Evolutionary conservation across 2,797 vertebrate species (phyloP).

Genomic region (Phoebastria nigripes): DNA sequence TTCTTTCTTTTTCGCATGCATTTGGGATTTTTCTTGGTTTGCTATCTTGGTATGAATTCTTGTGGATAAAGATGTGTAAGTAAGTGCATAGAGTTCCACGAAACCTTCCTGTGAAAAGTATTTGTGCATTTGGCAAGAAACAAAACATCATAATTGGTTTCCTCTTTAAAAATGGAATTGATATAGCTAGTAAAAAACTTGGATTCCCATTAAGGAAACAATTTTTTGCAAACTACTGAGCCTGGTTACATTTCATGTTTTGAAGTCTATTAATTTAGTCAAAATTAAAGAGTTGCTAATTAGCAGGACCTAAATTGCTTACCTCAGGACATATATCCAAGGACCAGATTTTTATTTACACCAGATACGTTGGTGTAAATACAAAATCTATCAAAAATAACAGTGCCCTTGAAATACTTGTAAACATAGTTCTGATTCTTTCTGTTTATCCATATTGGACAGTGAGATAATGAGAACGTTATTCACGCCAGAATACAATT

Average conservation of each 20-base stretch:
- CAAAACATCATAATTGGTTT: neutral
- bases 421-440: neutral
- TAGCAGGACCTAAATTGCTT: neutral
- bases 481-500: neutral
- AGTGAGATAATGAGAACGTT: neutral
- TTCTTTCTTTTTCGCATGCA: neutral
- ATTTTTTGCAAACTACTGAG: neutral
- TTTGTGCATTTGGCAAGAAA: neutral
- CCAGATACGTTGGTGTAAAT: neutral
- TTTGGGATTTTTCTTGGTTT: conserved; percentile 10
- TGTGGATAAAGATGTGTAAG: neutral
- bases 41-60: neutral
- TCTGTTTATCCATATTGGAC: neutral
- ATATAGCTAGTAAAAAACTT: neutral
- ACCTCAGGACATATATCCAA: neutral
- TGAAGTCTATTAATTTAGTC: neutral
- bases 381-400: neutral
- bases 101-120: neutral
- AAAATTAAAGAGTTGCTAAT: neutral
- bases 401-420: neutral
- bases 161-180: neutral
- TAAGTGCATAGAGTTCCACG: neutral
- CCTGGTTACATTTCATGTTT: neutral
- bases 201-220: neutral
- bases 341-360: neutral